Evolutionary conservation across 1,140 invertebrate species (phyloP), one percentile per base, ranked within the genome.

Genomic region (Agrypnia vestita): DNA sequence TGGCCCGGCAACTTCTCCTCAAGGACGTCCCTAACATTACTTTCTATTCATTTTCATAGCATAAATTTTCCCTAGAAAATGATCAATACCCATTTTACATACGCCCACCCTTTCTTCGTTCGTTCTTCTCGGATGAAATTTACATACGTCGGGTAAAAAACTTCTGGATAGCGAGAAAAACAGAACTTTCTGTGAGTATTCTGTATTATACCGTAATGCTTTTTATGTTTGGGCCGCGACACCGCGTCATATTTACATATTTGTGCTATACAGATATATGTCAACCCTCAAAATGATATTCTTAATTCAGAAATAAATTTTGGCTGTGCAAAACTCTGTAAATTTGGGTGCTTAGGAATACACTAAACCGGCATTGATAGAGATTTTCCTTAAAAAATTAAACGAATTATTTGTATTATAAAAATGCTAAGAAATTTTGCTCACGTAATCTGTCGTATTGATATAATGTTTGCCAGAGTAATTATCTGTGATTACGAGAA

Each of bases 71-170:
- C 72, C 51, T 71, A 71, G 72, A 74, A 80, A 80, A 80, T 80
- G 69, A 80, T 80, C 78, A 80, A 80, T 80, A 80, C 71, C 78
- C 72, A 61, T 69, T 80, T 75, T 80, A 62, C 77, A 79, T 79
- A 79, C 77, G 51, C 49, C 62, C 59, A 10, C 21, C 15, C 25
- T 49, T 55, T 74, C 17, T 56, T 55, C 44, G 51, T 25, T 17
- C 56, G 12, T 56, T 74, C 69, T 56, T 13, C 35, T 74, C 43
- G 43, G 71, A 74, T 74, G 56, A 74, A 74, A 74, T 74, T 74
- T 74, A 74, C 71, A 74, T 74, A 74, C 56, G 71, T 74, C 25
- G 67, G 43, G 67, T 43, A 25, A 56, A 74, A 74, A 56, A 55
- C 3, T 59, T 74, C n/a, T 53, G n/a, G 25, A 56, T 12, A 74